Base-by-base conservation (phyloP, 2,797 vertebrate species). In the Argyrosomus regius region DNA sequence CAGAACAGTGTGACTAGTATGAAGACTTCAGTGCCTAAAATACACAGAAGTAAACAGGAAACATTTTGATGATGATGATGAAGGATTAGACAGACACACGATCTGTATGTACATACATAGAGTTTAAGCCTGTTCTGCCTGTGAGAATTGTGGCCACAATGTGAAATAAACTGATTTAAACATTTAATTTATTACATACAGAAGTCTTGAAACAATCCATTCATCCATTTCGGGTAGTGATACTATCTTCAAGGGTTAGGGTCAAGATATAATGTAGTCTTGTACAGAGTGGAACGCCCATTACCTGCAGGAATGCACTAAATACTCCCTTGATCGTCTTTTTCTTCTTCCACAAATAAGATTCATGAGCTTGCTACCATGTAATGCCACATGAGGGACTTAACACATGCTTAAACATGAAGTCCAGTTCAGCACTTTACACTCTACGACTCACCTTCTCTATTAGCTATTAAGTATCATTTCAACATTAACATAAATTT, bases 271-370 rank as follows among this genome's bases (percentile, higher is more conserved):
- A 53, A 24, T 10, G 39, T 7, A 56, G 53, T 48, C 3, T 62
- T 69, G 39, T 74, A 57, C 31, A 61, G 56, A 69, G 24, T 39
- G 31, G 18, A 49, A 14, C 14, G 26, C 57, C 50, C 26, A 79
- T 78, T 52, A 64, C 45, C 49, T 63, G 31, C 4, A 77, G 53
- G 28, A 59, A 39, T 45, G 28, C 43, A 59, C 74, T 63, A 70
- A 89, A 86, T 45, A 79, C 66, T 83, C 81, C 66, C 62, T 35
- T 5, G 57, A 62, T 67, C 13, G 56, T 80, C 65, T 73, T 84
- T 63, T 73, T 61, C 65, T 54, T 31, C 39, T 58, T 63, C 68
- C 52, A 66, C 35, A 76, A 86, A 87, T 85, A 53, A 86, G 49
- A 89, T 78, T 77, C 63, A 85, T 46, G 77, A 79, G 58, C 28